A percentile compares a stretch with the other conserved stretches of the same genome.
Evolutionary conservation across 2,113 vertebrate species (phyloP).

Genomic region (Pitta sordida): DNA sequence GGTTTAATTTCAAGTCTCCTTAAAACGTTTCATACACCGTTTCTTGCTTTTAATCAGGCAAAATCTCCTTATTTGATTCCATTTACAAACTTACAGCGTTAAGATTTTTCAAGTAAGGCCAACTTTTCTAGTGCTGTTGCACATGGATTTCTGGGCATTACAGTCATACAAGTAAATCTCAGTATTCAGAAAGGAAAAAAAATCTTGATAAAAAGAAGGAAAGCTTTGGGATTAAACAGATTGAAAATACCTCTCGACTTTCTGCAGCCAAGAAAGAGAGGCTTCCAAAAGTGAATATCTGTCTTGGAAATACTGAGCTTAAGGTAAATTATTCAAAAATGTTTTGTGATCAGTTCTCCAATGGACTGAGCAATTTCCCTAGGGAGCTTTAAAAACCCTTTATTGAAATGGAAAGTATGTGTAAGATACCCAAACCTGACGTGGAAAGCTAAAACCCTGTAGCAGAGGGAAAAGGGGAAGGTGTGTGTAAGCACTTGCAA

Average conservation of each 20-base stretch:
- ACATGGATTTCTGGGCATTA: not conserved
- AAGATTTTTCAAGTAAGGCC: not conserved
- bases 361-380: not conserved
- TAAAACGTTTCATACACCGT: not conserved
- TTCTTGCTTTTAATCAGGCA: not conserved
- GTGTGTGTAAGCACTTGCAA: not conserved
- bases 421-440: not conserved
- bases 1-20: not conserved
- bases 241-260: not conserved
- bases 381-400: not conserved
- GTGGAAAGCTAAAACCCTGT: not conserved
- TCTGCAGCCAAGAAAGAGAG: not conserved
- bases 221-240: not conserved
- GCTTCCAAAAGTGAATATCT: not conserved
- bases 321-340: constrained; percentile 5
- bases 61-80: not conserved
- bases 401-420: not conserved
- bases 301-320: not conserved
- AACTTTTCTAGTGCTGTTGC: not conserved
- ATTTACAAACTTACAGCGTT: not conserved
- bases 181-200: not conserved
- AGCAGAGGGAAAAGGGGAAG: not conserved
- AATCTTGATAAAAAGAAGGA: not conserved
- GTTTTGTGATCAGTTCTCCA: not conserved
- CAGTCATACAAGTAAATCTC: not conserved